Conservation (phyloP, 2,113 vertebrate species). For the Micronycteris hirsuta region DNA sequence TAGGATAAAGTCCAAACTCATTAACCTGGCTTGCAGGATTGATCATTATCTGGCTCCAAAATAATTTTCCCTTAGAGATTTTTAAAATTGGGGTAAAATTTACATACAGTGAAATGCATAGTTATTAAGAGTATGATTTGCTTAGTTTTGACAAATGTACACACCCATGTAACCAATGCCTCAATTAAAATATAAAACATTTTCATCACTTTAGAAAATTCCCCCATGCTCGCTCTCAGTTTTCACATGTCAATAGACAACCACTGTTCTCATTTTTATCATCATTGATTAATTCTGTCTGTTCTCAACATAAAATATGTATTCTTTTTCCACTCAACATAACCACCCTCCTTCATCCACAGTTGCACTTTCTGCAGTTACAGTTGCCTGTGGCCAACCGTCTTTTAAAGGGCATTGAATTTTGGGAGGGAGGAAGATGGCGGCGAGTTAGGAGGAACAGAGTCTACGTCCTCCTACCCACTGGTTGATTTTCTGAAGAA, state of each 20-base stretch:
- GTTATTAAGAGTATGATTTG: not conserved
- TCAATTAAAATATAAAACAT: slow-evolving; percentile 45
- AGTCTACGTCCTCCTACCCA: too few species aligned
- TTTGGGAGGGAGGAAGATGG: too few species aligned
- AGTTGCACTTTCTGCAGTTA: not conserved
- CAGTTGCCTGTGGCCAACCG: not conserved
- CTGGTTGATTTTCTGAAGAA: too few species aligned
- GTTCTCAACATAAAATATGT: slow-evolving; percentile 22
- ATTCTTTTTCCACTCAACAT: slow-evolving; percentile 3
- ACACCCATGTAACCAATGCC: not conserved
- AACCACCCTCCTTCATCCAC: not conserved
- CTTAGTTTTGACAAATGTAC: slow-evolving; percentile 43
- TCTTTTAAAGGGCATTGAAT: not conserved
- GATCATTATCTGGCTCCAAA: not conserved
- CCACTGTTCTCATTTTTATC: slow-evolving; percentile 34
- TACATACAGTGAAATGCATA: slow-evolving; percentile 28
- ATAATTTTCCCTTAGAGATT: slow-evolving; percentile 21
- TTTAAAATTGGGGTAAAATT: slow-evolving; percentile 34
- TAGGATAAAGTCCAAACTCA: slow-evolving; percentile 34
- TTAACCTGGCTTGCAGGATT: slow-evolving; percentile 25
- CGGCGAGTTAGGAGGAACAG: too few species aligned
- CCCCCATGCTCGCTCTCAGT: slow-evolving; percentile 1
- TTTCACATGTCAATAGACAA: not conserved
- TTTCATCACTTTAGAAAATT: slow-evolving; percentile 46
- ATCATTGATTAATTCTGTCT: slow-evolving; percentile 15